Percentiles rank a stretch among this genome's conserved stretches.
Conservation (phyloP, 2,113 vertebrate genomes). For the Motacilla tschutschensis region DNA sequence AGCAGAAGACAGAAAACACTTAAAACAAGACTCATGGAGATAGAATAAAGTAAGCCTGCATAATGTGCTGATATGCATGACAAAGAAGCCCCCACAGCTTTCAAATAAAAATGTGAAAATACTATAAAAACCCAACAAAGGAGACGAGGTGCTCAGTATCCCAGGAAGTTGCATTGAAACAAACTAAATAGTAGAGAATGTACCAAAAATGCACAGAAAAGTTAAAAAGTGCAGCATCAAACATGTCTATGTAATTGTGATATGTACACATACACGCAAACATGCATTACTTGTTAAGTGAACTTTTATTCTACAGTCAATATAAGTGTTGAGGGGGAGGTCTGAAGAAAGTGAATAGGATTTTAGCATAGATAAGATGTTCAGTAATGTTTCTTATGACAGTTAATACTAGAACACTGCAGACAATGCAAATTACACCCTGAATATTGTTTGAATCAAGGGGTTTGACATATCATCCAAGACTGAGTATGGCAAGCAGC, state of each 20-base stretch:
- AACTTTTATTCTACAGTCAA: neutral
- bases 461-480: neutral
- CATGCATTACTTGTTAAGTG: neutral
- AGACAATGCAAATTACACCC: neutral
- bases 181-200: neutral
- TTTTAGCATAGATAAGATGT: neutral
- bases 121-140: neutral
- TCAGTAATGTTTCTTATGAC: neutral
- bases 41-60: neutral
- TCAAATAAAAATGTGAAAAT: neutral
- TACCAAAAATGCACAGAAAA: neutral
- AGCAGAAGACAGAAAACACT: neutral
- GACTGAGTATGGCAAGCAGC: neutral
- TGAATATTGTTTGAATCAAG: neutral
- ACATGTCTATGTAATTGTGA: neutral
- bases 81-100: neutral
- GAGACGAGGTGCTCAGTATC: neutral
- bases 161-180: accelerated
- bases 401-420: neutral
- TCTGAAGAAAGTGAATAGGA: neutral
- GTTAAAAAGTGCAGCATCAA: neutral
- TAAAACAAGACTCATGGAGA: neutral
- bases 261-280: neutral
- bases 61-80: neutral
- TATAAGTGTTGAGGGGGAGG: accelerated